Percentiles rank a stretch among this genome's conserved stretches.
phyloP scores from a whole-genome alignment of 2,888 invertebrate species.

The Tinea pellionella region DNA sequence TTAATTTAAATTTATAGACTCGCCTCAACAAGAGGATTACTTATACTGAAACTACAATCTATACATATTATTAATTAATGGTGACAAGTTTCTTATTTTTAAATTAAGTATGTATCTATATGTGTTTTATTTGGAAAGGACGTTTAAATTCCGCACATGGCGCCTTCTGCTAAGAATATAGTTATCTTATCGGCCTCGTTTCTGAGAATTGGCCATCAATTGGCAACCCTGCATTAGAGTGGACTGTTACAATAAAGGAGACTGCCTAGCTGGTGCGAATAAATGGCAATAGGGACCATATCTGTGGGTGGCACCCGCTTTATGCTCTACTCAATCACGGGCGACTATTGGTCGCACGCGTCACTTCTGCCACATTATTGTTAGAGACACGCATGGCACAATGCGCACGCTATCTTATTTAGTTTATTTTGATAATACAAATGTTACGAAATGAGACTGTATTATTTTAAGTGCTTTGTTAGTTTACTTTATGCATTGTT shows the following conservation, averaged over 20 bases:
- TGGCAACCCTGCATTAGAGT: background rate
- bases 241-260: slow-evolving; percentile 8
- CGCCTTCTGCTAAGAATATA: background rate
- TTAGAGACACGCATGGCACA: slow-evolving; percentile 9
- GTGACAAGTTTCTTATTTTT: background rate
- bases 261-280: slow-evolving; percentile 11
- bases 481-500: background rate
- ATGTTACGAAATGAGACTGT: background rate
- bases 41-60: slow-evolving; percentile 20
- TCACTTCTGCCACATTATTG: slow-evolving; percentile 20
- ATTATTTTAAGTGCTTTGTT: background rate
- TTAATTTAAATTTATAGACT: slow-evolving; percentile 49
- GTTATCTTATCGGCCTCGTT: slow-evolving; percentile 1
- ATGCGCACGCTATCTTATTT: background rate
- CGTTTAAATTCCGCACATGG: slow-evolving; percentile 4
- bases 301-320: slow-evolving; percentile 48
- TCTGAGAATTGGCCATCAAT: slow-evolving; percentile 7
- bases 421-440: background rate
- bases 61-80: slow-evolving; percentile 11
- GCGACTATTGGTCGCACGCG: slow-evolving; percentile 54
- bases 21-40: slow-evolving; percentile 37
- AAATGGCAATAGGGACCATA: slow-evolving; percentile 9
- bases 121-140: background rate
- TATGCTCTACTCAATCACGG: slow-evolving; percentile 53
- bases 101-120: background rate